These are phyloP conservation scores for Diadumene lineata DNA, from an alignment of 92 coral and sea anemone genomes.

Conservation along the genomic window DNA sequence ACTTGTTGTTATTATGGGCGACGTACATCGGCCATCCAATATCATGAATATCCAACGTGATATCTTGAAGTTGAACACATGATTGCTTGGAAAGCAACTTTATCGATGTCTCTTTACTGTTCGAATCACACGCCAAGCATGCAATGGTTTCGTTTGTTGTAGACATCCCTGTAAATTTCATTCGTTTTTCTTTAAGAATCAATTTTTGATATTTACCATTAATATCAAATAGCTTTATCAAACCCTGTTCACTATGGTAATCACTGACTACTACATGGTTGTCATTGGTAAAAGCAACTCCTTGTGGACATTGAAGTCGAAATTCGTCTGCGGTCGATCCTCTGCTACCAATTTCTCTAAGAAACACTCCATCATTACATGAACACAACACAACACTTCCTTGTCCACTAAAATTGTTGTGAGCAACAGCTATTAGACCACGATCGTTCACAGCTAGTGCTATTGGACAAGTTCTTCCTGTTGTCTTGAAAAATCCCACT, in stretches of 20 bases:
- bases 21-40: background rate
- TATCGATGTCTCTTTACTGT: background rate
- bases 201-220: background rate
- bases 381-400: too few relatives aligned
- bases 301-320: too few relatives aligned
- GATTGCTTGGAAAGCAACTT: conserved; percentile 7
- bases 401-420: too few relatives aligned
- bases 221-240: background rate
- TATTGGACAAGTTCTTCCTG: too few relatives aligned
- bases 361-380: too few relatives aligned
- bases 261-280: background rate
- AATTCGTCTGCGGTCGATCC: background rate
- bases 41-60: background rate
- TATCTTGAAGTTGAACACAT: background rate
- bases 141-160: background rate
- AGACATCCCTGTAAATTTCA: background rate
- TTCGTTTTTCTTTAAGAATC: background rate
- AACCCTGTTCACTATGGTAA: background rate
- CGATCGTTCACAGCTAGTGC: too few relatives aligned
- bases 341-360: conserved; percentile 14
- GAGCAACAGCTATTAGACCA: too few relatives aligned
- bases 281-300: conserved; percentile 5
- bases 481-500: background rate
- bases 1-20: conserved; percentile 5
- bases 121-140: background rate